phyloP scores from a whole-genome alignment of 2,797 vertebrate genomes.

The Varecia variegata region DNA sequence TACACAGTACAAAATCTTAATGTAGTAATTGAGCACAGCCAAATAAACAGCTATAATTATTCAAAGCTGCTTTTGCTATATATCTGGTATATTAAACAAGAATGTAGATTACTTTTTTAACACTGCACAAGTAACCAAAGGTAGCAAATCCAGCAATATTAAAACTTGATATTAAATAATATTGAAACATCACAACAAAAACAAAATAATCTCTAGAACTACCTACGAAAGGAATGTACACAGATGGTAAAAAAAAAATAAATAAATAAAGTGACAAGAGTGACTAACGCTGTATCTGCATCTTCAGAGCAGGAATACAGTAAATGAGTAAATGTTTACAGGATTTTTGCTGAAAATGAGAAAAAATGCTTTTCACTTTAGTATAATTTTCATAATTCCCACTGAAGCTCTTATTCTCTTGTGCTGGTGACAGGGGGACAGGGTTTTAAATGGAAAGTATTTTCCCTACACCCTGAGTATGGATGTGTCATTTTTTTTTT shows the following conservation, averaged over 20 bases:
- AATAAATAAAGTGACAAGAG: conserved; percentile 85
- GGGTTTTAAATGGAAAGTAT: conserved; percentile 49
- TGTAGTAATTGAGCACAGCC: conserved; percentile 87
- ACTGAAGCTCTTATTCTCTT: conserved; percentile 8
- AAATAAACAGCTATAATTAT: conserved; percentile 88
- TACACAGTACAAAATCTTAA: conserved; percentile 80
- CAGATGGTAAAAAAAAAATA: conserved; percentile 82
- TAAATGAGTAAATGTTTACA: conserved; percentile 60
- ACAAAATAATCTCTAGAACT: conserved; percentile 79
- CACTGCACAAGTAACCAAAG: conserved; percentile 87
- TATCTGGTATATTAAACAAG: conserved; percentile 80
- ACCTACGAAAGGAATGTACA: conserved; percentile 89
- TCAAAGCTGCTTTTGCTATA: conserved; percentile 80
- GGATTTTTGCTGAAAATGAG: conserved; percentile 39
- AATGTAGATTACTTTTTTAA: conserved; percentile 83
- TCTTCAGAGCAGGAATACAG: conserved; percentile 76
- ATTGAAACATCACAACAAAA: conserved; percentile 85
- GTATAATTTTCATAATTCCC: conserved; percentile 36
- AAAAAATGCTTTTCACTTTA: background rate
- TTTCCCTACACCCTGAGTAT: conserved; percentile 50
- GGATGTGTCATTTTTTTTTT: background rate
- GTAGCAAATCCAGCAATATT: conserved; percentile 83
- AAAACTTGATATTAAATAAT: conserved; percentile 84
- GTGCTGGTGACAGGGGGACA: conserved; percentile 60
- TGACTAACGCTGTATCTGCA: conserved; percentile 81